These are phyloP conservation scores for Drosophila paramelanica DNA, from an alignment of 2,888 invertebrate genomes.

Conservation along the genomic window DNA sequence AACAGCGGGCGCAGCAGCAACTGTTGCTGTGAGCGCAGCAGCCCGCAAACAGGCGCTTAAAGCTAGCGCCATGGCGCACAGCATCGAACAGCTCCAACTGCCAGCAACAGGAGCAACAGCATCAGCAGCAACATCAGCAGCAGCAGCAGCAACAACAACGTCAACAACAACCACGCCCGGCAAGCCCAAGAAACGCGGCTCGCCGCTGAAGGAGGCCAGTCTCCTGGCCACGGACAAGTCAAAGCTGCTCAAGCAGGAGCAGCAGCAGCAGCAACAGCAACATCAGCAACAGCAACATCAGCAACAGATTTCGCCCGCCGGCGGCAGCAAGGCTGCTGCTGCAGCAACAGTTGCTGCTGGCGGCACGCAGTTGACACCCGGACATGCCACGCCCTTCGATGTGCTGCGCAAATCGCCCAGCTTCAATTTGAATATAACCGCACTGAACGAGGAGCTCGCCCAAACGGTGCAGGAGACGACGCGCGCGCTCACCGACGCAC, in stretches of 20 bases:
- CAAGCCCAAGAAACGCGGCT: slow-evolving; percentile 80
- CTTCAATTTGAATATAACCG: slow-evolving; percentile 84
- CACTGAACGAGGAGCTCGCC: slow-evolving; percentile 83
- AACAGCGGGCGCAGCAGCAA: slow-evolving; percentile 1
- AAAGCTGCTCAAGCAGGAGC: slow-evolving; percentile 67
- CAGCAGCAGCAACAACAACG: neutral
- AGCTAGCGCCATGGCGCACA: slow-evolving; percentile 41
- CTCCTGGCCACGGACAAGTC: slow-evolving; percentile 61
- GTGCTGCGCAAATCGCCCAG: slow-evolving; percentile 84
- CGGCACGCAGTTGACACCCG: slow-evolving; percentile 24
- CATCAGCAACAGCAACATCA: slow-evolving; percentile 26
- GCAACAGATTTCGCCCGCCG: neutral
- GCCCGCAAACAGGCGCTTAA: slow-evolving; percentile 56
- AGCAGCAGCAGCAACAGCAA: slow-evolving; percentile 24
- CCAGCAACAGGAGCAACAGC: slow-evolving; percentile 8
- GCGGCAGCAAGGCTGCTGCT: neutral
- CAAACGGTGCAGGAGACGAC: slow-evolving; percentile 84
- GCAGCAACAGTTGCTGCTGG: slow-evolving; percentile 1
- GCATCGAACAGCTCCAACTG: slow-evolving; percentile 50
- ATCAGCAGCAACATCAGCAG: neutral
- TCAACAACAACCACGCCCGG: neutral
- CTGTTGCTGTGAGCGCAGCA: slow-evolving; percentile 21
- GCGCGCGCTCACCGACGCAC: slow-evolving; percentile 78
- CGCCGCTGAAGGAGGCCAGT: slow-evolving; percentile 80
- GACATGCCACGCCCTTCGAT: slow-evolving; percentile 85